Conservation (phyloP, 2,113 vertebrate species). For the Python bivittatus region DNA sequence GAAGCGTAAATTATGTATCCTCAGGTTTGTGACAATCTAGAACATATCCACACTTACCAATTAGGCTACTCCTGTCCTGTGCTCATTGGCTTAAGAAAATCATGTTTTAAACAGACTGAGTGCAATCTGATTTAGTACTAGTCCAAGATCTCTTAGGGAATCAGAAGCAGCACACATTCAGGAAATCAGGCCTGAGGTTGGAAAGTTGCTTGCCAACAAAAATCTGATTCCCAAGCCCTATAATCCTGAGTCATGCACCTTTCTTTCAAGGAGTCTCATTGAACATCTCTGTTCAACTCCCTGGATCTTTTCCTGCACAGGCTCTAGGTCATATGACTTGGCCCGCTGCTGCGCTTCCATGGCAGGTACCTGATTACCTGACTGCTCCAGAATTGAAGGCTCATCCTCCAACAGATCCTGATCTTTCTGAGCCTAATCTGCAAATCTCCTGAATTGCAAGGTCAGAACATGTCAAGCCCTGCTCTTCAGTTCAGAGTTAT, state of each 20-base stretch:
- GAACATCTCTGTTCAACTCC: neutral
- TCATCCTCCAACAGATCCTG: neutral
- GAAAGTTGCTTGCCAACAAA: neutral
- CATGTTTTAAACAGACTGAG: neutral
- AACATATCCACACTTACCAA: slow-evolving; percentile 18
- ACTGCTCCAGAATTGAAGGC: neutral
- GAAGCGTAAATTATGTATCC: slow-evolving; percentile 45
- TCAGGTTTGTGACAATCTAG: slow-evolving; percentile 32
- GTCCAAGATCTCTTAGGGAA: neutral
- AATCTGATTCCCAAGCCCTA: neutral
- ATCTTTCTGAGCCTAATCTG: neutral
- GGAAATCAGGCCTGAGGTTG: neutral
- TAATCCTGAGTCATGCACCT: neutral
- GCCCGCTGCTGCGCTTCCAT: neutral
- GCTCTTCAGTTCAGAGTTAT: neutral
- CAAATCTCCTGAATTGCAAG: neutral
- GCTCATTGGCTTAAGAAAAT: neutral
- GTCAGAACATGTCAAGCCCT: neutral
- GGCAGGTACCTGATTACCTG: neutral
- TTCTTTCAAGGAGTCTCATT: neutral
- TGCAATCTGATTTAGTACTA: neutral
- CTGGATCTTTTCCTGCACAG: neutral
- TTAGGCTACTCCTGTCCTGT: neutral
- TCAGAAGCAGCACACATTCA: neutral
- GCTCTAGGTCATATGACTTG: neutral